A percentile compares a stretch with the other conserved stretches of the same genome.
Evolutionary conservation across 2,113 vertebrate species (phyloP).

Genomic region (Leucoraja erinaceus): DNA sequence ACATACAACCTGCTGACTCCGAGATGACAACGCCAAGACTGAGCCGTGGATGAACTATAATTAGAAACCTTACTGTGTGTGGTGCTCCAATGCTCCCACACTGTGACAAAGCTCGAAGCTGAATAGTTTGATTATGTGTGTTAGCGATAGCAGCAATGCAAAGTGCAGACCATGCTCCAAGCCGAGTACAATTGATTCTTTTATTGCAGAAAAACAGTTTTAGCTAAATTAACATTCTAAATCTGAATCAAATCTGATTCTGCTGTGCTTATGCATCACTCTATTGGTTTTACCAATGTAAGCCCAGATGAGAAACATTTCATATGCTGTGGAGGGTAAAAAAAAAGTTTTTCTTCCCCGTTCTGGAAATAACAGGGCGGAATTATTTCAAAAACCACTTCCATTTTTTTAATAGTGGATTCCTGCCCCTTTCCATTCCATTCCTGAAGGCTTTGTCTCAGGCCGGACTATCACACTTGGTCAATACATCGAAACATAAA

Average conservation of each 20-base stretch:
- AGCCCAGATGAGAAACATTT: not conserved
- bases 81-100: not conserved
- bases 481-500: too few relatives aligned
- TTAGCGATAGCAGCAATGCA: not conserved
- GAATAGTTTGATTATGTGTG: not conserved
- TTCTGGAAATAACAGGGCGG: not conserved
- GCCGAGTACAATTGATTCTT: conserved; percentile 22
- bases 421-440: not conserved
- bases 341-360: not conserved
- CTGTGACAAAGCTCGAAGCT: not conserved
- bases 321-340: not conserved
- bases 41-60: not conserved
- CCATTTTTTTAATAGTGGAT: not conserved
- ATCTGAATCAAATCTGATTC: not conserved
- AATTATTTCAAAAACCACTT: not conserved
- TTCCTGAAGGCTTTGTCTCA: not conserved
- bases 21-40: not conserved
- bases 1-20: not conserved
- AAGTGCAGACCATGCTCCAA: not conserved
- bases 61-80: not conserved
- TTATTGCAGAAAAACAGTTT: not conserved
- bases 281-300: not conserved
- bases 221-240: conserved; percentile 15
- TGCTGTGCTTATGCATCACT: conserved; percentile 5
- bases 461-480: not conserved